These are phyloP conservation scores for Ormyrus rosae DNA, from an alignment of 2,888 invertebrate species.

Conservation along the genomic window DNA sequence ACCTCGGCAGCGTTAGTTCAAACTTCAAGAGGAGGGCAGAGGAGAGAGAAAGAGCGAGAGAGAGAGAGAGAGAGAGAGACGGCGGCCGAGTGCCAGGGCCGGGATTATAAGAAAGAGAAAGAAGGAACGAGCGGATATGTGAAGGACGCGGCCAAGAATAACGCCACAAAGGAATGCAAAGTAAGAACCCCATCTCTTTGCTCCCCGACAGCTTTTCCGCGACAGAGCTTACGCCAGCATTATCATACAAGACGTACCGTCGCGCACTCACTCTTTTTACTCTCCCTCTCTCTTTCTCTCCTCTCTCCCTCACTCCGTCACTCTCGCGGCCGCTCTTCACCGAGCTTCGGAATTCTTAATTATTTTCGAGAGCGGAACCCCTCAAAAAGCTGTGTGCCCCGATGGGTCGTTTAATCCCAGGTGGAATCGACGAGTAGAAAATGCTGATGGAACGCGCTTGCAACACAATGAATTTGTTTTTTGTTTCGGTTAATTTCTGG, in stretches of 20 bases:
- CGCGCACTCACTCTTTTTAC: slow-evolving; percentile 9
- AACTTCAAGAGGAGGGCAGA: slow-evolving; percentile 67
- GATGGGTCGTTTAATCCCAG: slow-evolving; percentile 5
- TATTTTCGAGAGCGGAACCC: slow-evolving; percentile 32
- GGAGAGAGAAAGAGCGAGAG: slow-evolving; percentile 50
- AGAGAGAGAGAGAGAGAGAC: slow-evolving; percentile 43
- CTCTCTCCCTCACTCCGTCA: not conserved
- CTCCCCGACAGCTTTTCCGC: slow-evolving; percentile 9
- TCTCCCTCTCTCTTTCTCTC: not conserved
- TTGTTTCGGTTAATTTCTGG: no score
- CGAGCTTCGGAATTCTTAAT: slow-evolving; percentile 31
- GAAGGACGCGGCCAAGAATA: slow-evolving; percentile 63
- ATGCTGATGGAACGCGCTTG: no score
- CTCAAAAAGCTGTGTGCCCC: not conserved
- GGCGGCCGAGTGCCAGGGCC: slow-evolving; percentile 46
- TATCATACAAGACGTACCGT: slow-evolving; percentile 58
- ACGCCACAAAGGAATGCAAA: slow-evolving; percentile 75
- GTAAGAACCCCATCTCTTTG: slow-evolving; percentile 68
- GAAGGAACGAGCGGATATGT: slow-evolving; percentile 55
- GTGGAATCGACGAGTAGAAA: not conserved
- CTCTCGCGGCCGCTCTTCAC: not conserved
- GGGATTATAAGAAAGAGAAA: slow-evolving; percentile 53
- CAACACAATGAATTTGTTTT: no score
- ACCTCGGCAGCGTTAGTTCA: slow-evolving; percentile 74
- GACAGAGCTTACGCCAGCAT: slow-evolving; percentile 41